Percentiles rank a stretch among this genome's conserved stretches.
phyloP scores from a whole-genome alignment of 1,140 invertebrate species.

The Lepidurus apus region DNA sequence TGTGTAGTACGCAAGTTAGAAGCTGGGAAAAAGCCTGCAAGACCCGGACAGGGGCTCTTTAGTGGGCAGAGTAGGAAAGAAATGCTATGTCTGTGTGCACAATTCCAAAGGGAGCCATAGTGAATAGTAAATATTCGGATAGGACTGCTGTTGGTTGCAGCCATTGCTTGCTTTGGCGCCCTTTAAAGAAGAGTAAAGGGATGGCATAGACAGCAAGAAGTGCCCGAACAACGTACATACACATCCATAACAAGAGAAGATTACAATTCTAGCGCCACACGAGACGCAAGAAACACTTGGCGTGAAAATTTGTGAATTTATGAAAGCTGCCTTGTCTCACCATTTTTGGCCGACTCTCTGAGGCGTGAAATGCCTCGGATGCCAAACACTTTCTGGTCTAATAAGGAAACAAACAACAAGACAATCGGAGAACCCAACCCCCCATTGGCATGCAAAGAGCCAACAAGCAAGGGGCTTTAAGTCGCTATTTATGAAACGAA shows the following conservation, averaged over 20 bases:
- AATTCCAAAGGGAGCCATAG: neutral
- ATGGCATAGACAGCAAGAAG: neutral
- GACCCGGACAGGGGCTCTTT: neutral
- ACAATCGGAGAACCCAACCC: neutral
- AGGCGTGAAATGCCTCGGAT: slow-evolving; percentile 6
- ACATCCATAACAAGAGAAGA: no score
- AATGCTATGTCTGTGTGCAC: neutral
- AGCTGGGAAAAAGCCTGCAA: neutral
- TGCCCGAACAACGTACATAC: neutral
- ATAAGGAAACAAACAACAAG: neutral
- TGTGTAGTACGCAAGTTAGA: no score
- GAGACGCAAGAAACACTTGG: neutral
- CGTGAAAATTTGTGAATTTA: neutral
- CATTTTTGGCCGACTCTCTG: neutral
- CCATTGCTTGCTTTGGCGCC: neutral
- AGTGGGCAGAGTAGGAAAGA: neutral
- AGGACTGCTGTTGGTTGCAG: neutral
- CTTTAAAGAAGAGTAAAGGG: neutral
- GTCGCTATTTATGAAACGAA: no score
- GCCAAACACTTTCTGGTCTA: neutral
- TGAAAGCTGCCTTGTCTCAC: neutral
- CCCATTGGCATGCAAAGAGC: neutral
- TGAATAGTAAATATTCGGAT: slow-evolving; percentile 14
- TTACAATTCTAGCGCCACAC: neutral
- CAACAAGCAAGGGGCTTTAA: neutral